phyloP scores from a whole-genome alignment of 2,888 invertebrate species.

The Nomada ruficornis region DNA sequence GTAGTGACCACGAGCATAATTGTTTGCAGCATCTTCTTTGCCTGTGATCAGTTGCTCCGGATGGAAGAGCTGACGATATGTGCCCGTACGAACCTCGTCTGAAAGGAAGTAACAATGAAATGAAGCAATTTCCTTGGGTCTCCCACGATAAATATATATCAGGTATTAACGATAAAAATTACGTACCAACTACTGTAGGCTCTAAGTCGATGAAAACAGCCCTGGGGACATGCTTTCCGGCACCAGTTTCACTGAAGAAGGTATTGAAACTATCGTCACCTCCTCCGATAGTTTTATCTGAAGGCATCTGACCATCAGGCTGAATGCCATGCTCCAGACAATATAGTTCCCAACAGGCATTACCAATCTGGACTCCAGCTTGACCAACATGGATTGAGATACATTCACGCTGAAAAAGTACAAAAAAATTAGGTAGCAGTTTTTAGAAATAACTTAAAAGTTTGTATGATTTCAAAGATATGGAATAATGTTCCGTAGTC shows the following conservation, averaged over 20 bases:
- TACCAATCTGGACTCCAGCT: slow-evolving; percentile 95
- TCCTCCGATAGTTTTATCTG: slow-evolving; percentile 95
- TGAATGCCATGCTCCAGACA: slow-evolving; percentile 96
- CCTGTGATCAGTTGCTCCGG: slow-evolving; percentile 98
- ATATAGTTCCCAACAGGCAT: slow-evolving; percentile 95
- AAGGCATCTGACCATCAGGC: slow-evolving; percentile 97
- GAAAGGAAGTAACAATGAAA: slow-evolving; percentile 45
- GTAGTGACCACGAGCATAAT: slow-evolving; percentile 98
- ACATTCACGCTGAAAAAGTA: slow-evolving; percentile 89
- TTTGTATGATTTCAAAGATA: too few relatives aligned
- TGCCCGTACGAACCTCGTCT: slow-evolving; percentile 96
- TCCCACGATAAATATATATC: background rate
- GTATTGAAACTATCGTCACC: slow-evolving; percentile 98
- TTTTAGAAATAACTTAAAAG: slow-evolving; percentile 75
- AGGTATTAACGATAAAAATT: background rate
- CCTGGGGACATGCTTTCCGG: slow-evolving; percentile 97
- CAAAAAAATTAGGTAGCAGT: slow-evolving; percentile 87
- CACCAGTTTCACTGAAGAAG: slow-evolving; percentile 97
- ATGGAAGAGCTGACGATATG: slow-evolving; percentile 98
- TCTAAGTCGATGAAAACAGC: slow-evolving; percentile 98
- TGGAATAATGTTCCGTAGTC: too few relatives aligned
- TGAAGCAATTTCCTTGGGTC: background rate
- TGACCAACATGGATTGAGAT: slow-evolving; percentile 92
- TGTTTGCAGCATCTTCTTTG: slow-evolving; percentile 98
- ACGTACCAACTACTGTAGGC: slow-evolving; percentile 94